A percentile compares a stretch with the other conserved stretches of the same genome.
phyloP scores from a whole-genome alignment of 2,888 invertebrate species.

The Drosophila algonquin region DNA sequence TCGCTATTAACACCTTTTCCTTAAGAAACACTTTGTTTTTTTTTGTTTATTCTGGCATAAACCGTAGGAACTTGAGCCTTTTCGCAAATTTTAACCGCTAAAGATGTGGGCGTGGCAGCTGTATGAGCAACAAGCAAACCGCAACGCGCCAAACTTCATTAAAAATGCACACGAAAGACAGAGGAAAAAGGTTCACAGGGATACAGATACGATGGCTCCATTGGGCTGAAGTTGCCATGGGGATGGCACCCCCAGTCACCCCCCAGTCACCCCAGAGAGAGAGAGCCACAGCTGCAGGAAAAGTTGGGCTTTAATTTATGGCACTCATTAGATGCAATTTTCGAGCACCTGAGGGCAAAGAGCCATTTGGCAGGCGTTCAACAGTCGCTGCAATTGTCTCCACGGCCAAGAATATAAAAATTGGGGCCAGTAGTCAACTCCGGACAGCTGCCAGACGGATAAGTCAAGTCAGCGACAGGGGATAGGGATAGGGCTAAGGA shows the following conservation, averaged over 20 bases:
- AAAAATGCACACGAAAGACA: constrained; percentile 64
- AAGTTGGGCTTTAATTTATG: constrained; percentile 59
- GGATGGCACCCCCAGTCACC: neutral
- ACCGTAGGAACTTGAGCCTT: constrained; percentile 61
- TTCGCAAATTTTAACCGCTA: constrained; percentile 62
- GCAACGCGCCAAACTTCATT: constrained; percentile 63
- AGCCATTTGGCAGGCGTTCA: constrained; percentile 53
- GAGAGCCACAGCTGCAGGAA: constrained; percentile 46
- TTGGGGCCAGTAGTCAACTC: constrained; percentile 66
- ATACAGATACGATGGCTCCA: neutral
- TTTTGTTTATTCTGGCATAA: constrained; percentile 15
- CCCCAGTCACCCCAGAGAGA: neutral
- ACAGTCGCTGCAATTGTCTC: constrained; percentile 24
- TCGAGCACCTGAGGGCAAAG: constrained; percentile 59
- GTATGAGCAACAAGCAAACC: constrained; percentile 40
- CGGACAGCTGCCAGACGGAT: constrained; percentile 59
- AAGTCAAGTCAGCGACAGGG: constrained; percentile 14
- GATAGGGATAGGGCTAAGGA: neutral
- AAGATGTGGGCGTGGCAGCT: constrained; percentile 57
- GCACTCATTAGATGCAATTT: constrained; percentile 69
- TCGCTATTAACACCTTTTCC: neutral
- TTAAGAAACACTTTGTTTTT: neutral
- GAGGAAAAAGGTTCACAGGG: constrained; percentile 3
- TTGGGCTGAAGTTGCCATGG: constrained; percentile 3
- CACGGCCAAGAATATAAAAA: constrained; percentile 40